Evolutionary conservation across 2,113 vertebrate species (phyloP).

Genomic region (Dasyprocta punctata): DNA sequence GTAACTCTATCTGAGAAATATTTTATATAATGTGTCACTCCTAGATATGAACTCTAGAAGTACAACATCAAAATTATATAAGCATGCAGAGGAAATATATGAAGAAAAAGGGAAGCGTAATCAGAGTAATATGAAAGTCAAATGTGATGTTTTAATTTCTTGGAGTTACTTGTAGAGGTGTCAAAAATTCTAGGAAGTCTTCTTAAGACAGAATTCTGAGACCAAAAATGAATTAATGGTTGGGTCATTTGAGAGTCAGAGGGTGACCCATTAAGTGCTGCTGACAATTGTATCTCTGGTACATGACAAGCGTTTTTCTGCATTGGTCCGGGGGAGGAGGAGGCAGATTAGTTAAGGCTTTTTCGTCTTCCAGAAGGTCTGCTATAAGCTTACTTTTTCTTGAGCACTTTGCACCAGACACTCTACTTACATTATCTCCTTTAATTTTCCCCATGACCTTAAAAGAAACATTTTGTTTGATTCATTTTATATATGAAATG

Average conservation of each 20-base stretch:
- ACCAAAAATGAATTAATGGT: neutral
- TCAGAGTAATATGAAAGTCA: neutral
- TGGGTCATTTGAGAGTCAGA: neutral
- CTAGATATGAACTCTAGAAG: neutral
- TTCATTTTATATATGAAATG: neutral
- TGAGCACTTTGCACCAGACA: neutral
- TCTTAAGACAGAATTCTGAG: slow-evolving; percentile 11
- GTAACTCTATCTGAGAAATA: neutral
- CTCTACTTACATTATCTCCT: neutral
- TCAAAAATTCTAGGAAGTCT: neutral
- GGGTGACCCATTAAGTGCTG: neutral
- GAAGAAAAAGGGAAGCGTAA: neutral
- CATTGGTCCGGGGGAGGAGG: neutral
- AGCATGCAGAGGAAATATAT: neutral
- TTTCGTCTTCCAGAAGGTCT: neutral
- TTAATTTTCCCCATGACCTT: neutral
- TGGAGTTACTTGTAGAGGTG: neutral
- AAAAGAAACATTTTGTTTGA: slow-evolving; percentile 10
- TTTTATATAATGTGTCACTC: neutral
- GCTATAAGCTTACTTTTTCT: neutral
- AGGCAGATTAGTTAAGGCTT: neutral
- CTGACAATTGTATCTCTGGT: neutral
- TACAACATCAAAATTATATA: neutral
- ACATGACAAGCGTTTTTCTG: neutral
- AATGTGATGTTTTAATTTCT: neutral